Evolutionary conservation across 2,113 vertebrate genomes (phyloP).

Genomic region (Columbina picui): DNA sequence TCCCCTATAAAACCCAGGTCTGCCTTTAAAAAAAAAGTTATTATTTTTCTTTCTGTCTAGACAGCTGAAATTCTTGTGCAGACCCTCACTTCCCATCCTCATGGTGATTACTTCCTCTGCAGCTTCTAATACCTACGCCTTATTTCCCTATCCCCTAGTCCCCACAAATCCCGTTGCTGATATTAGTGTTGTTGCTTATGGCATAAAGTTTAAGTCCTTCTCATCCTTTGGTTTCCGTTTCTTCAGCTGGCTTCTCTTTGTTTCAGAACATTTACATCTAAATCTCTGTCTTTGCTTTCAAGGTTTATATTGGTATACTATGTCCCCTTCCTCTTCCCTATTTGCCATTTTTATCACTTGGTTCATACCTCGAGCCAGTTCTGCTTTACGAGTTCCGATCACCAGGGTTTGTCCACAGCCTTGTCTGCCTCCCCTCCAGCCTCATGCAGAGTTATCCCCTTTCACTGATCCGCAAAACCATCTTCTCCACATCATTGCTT

Average conservation of each 20-base stretch:
- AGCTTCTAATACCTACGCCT: background rate
- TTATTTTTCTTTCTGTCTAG: constrained; percentile 40
- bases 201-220: background rate
- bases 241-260: background rate
- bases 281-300: constrained; percentile 7
- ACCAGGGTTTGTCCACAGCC: background rate
- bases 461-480: background rate
- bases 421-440: background rate
- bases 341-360: background rate
- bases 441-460: background rate
- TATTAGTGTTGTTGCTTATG: background rate
- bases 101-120: constrained; percentile 5
- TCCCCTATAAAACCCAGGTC: background rate
- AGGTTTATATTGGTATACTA: background rate
- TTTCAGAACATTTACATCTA: background rate
- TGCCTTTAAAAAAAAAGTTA: background rate
- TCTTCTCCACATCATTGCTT: background rate
- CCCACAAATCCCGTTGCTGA: background rate
- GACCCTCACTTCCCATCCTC: background rate
- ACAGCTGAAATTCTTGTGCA: constrained; percentile 28
- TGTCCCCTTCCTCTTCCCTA: background rate
- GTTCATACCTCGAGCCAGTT: background rate
- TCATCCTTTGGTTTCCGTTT: background rate
- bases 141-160: background rate
- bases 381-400: background rate